Evolutionary conservation across 2,888 invertebrate genomes (phyloP), one percentile per base, ranked within the genome.

Genomic region (Drosophila anomalipes): DNA sequence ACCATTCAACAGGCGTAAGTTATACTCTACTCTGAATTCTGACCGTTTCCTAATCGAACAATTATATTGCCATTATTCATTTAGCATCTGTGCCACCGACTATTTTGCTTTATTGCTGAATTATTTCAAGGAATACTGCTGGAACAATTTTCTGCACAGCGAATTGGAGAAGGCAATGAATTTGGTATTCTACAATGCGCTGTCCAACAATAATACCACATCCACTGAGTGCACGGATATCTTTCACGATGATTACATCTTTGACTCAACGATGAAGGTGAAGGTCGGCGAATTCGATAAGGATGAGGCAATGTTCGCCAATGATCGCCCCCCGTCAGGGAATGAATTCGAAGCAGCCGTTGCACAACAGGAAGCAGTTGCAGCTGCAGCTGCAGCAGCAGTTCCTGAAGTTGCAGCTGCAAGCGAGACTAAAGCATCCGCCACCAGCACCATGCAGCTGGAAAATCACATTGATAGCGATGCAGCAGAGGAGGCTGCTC

Each of bases 131-230:
- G 95, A 95, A 93, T 97, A 97, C 94, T 95, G 96, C 80, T 96
- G 98, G 97, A 99, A 99, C 95, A 99, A 98, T 95, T 98, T 99
- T 94, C 95, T 99, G 92, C 99, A 99, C 94, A 96, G 96, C 82
- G 97, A 98, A 94, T 97, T 98, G 83, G 96, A 96, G 93, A 95
- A 96, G 93, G 96, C 97, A 93, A 94, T 98, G 86, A 94, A 95
- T 74, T 95, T 96, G 94, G 96, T 97, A 90, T 95, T 97, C 89
- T 81, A 92, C 70, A 89, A 89, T 68, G 86, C 87, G 81, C 77
- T 85, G 78, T 83, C 90, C 52, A 94, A 94, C 72, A 92, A 92
- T 81, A 93, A 93, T 70, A 92, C 87, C 22, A 87, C 82, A 33
- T 81, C 90, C 47, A 89, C 85, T 33, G 86, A 91, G 41, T 84